Evolutionary conservation across 1,140 invertebrate species (phyloP).

Genomic region (Bombus fervidus): DNA sequence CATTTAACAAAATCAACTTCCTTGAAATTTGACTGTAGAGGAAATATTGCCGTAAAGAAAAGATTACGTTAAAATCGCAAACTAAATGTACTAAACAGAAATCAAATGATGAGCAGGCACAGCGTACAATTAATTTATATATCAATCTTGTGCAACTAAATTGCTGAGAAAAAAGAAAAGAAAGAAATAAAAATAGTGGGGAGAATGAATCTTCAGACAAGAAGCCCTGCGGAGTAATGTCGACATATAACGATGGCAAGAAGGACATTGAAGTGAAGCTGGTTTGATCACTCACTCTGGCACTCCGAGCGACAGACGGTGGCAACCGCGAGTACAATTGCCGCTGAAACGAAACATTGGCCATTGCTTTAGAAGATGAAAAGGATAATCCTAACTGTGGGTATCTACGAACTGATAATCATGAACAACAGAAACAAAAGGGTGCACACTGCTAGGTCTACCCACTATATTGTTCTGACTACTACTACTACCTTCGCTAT

Average conservation of each 20-base stretch:
- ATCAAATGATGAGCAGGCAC: not conserved
- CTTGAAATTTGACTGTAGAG: not conserved
- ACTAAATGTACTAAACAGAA: not conserved
- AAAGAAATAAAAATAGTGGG: not conserved
- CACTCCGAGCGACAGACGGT: conserved; percentile 81
- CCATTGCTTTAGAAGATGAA: conserved; percentile 54
- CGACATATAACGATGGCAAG: conserved; percentile 34
- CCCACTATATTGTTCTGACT: conserved; percentile 55
- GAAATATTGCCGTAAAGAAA: not conserved
- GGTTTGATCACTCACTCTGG: conserved; percentile 81
- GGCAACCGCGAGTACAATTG: conserved; percentile 81
- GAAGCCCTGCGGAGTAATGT: conserved; percentile 19
- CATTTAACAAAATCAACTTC: not conserved
- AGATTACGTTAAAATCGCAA: not conserved
- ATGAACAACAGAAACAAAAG: conserved; percentile 28
- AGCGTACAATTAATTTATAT: not conserved
- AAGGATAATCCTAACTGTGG: not conserved
- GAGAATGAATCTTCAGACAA: conserved; percentile 3
- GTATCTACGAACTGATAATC: conserved; percentile 49
- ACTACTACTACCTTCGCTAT: conserved; percentile 47
- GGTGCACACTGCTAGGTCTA: conserved; percentile 48
- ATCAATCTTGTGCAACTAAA: not conserved
- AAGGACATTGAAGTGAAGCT: conserved; percentile 54
- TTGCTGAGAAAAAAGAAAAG: not conserved
- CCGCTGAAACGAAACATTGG: conserved; percentile 77